Conservation (phyloP, 2,797 vertebrate species). For the Falco rusticolus region DNA sequence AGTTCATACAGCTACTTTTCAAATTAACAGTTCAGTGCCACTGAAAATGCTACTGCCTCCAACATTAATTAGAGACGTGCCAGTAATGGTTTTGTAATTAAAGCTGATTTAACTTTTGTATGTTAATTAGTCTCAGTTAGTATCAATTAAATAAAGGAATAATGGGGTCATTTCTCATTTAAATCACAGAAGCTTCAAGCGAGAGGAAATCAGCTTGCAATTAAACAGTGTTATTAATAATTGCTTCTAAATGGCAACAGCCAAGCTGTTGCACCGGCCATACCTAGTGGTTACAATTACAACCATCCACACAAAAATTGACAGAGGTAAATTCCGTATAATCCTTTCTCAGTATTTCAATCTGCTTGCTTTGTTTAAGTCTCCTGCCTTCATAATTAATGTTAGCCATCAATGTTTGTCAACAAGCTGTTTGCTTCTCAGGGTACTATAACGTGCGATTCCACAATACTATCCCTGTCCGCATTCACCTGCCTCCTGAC, state of each 20-base stretch:
- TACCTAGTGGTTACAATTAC: neutral
- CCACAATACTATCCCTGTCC: neutral
- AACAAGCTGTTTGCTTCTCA: neutral
- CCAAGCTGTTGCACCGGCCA: neutral
- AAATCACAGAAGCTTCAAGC: constrained; percentile 54
- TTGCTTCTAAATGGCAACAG: constrained; percentile 1
- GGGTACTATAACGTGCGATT: neutral
- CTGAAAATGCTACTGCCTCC: neutral
- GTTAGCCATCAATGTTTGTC: neutral
- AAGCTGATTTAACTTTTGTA: constrained; percentile 6
- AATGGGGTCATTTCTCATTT: constrained; percentile 37
- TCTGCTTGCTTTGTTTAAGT: neutral
- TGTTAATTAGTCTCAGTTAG: constrained; percentile 38
- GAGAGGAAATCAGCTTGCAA: constrained; percentile 30
- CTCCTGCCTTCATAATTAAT: neutral
- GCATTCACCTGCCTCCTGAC: constrained; percentile 12
- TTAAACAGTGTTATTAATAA: constrained; percentile 50
- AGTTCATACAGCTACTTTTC: neutral
- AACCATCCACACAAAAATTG: neutral
- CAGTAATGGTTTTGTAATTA: constrained; percentile 27
- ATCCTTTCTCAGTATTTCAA: neutral
- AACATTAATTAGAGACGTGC: neutral
- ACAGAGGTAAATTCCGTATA: neutral
- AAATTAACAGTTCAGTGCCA: rapidly evolving
- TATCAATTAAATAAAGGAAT: constrained; percentile 40